Evolutionary conservation across 2,797 vertebrate species (phyloP).

Genomic region (Helicolenus hilgendorfi): DNA sequence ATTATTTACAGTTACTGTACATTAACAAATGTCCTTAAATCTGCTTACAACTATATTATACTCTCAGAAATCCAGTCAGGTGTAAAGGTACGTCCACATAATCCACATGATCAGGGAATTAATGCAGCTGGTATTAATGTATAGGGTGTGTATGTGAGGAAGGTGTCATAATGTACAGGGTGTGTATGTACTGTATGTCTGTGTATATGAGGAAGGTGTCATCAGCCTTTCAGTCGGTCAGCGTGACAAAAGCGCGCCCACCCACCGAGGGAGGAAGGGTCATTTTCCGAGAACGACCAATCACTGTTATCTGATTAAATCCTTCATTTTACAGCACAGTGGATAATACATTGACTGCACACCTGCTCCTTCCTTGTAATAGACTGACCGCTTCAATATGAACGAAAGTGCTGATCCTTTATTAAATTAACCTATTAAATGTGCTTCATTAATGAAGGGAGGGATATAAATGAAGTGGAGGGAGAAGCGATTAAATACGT

Average conservation of each 20-base stretch:
- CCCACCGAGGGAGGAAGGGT: conserved; percentile 26
- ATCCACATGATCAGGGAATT: conserved; percentile 1
- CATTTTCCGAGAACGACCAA: conserved; percentile 37
- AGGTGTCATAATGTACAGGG: background rate
- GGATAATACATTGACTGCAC: conserved; percentile 51
- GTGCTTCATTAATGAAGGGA: conserved; percentile 63
- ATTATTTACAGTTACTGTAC: background rate
- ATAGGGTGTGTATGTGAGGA: no score
- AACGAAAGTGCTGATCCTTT: conserved; percentile 73
- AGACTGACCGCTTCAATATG: conserved; percentile 48
- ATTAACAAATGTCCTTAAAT: background rate
- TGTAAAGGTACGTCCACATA: background rate
- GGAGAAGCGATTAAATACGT: conserved; percentile 38
- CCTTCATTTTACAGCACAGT: conserved; percentile 58
- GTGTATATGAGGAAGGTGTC: background rate
- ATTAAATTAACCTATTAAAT: conserved; percentile 77
- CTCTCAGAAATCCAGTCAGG: background rate
- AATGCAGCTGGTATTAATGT: background rate
- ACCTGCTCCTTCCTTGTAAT: conserved; percentile 45
- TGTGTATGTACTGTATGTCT: background rate
- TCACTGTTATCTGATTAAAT: conserved; percentile 53
- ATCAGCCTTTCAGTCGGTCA: background rate
- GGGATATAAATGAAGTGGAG: conserved; percentile 60
- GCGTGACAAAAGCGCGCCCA: background rate
- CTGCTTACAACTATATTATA: background rate